Evolutionary conservation across 2,888 invertebrate species (phyloP).

Genomic region (Eueremaeus valkanovi): DNA sequence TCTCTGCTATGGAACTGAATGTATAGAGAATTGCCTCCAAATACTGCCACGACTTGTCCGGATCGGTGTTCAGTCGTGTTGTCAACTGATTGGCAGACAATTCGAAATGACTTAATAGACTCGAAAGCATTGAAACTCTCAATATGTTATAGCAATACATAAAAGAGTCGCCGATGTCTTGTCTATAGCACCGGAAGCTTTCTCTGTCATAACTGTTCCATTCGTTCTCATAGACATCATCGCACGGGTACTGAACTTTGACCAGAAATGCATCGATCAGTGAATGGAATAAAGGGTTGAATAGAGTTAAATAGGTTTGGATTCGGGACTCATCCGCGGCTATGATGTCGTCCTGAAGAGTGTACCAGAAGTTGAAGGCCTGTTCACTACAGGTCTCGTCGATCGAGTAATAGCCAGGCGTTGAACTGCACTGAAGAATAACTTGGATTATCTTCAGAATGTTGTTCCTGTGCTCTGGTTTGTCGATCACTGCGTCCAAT

Average conservation of each 20-base stretch:
- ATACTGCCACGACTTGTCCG: slow-evolving; percentile 51
- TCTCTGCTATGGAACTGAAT: slow-evolving; percentile 59
- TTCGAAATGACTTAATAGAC: slow-evolving; percentile 45
- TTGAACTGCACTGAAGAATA: slow-evolving; percentile 72
- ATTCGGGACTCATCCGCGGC: slow-evolving; percentile 56
- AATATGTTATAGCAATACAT: slow-evolving; percentile 81
- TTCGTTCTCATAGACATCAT: slow-evolving; percentile 55
- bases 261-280: slow-evolving; percentile 69
- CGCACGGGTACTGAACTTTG: slow-evolving; percentile 72
- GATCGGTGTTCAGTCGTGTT: neutral
- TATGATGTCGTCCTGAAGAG: slow-evolving; percentile 69
- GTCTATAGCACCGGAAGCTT: slow-evolving; percentile 76
- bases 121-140: slow-evolving; percentile 56
- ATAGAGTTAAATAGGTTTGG: slow-evolving; percentile 58
- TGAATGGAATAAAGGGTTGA: slow-evolving; percentile 73
- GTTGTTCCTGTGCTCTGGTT: slow-evolving; percentile 58
- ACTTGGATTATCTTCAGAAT: slow-evolving; percentile 65
- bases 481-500: slow-evolving; percentile 57
- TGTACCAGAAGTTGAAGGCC: slow-evolving; percentile 86
- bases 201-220: slow-evolving; percentile 77
- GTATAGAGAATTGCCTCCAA: slow-evolving; percentile 66
- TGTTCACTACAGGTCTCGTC: slow-evolving; percentile 82
- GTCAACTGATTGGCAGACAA: slow-evolving; percentile 41
- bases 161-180: slow-evolving; percentile 78
- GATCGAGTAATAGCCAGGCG: slow-evolving; percentile 76